Base-by-base conservation (phyloP, 2,888 invertebrate genomes). In the Mamestra brassicae region DNA sequence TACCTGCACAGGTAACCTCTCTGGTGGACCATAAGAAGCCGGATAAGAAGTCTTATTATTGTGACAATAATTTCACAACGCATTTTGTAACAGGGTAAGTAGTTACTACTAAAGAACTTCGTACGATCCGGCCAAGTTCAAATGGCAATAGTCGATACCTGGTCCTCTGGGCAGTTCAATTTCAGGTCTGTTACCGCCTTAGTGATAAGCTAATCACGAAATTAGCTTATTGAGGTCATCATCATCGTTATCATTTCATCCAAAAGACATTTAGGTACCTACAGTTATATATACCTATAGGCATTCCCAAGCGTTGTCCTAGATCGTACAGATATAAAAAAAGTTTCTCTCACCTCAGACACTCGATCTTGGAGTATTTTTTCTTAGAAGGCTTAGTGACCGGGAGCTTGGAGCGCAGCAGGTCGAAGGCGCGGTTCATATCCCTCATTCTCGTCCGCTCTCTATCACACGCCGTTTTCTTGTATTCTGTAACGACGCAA, bases 291-390 rank as follows among this genome's bases (percentile, higher is more conserved):
- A 8, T 42, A 42, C 6, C 8, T 42, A 42, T 54, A 54, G 10
- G n/a, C 10, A n/a, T 26, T 54, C 26, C 54, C 5, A 52, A 52
- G 3, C 7, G 13, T 52, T 4, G 17, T 5, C 6, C 6, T 5
- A 55, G 26, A 10, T 11, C 47, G 47, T 11, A 15, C 13, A 13
- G 47, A 4, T 47, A 38, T 34, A n/a, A 42, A 26, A 38, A 6
- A 15, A 55, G 0, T 15, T 11, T 5, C 5, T 54, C 47, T 76
- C 38, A 98, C 97, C 98, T 97, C 17, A 98, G 96, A 58, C 98
- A 98, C 90, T 98, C 98, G 81, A 98, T 98, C 94, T 98, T 98
- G 17, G 98, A 98, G 87, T 98, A 97, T 91, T 98, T 98, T 92
- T 98, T 98, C 80, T 98, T 98, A 26, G 98, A 97, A 0, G 98